Conservation (phyloP, 2,113 vertebrate species). For the Leptobrachium ailaonicum region DNA sequence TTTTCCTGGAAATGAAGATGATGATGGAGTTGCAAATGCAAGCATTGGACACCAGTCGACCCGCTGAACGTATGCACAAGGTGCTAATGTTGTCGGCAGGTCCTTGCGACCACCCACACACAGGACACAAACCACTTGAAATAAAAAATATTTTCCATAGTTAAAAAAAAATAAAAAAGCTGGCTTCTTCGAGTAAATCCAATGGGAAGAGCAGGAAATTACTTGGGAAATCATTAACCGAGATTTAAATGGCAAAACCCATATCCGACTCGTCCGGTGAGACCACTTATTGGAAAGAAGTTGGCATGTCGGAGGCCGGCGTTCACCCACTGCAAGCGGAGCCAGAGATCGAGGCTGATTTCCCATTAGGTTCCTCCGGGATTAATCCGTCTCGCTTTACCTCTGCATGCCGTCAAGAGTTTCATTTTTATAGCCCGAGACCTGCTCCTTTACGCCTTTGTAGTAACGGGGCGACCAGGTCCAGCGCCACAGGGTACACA, state of each 20-base stretch:
- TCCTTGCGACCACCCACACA: conserved; percentile 30
- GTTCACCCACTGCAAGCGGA: background rate
- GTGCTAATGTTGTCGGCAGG: background rate
- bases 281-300: conserved; percentile 1
- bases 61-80: background rate
- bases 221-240: conserved; percentile 31
- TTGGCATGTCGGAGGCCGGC: background rate
- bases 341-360: background rate
- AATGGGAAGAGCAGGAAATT: conserved; percentile 44
- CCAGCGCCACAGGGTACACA: background rate
- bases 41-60: background rate
- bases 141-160: conserved; percentile 29
- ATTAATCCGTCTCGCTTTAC: conserved; percentile 27
- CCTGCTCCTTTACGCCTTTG: background rate
- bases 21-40: background rate
- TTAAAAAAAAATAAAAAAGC: background rate
- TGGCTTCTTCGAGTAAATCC: conserved; percentile 10
- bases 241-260: conserved; percentile 6
- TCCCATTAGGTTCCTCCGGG: conserved; percentile 30
- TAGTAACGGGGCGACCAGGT: conserved; percentile 20
- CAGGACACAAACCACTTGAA: conserved; percentile 19
- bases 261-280: background rate
- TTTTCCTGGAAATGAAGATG: too few species aligned
- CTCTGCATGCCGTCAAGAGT: conserved; percentile 2
- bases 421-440: background rate